Evolutionary conservation across 2,797 vertebrate genomes (phyloP).

Genomic region (Mastacembelus armatus): DNA sequence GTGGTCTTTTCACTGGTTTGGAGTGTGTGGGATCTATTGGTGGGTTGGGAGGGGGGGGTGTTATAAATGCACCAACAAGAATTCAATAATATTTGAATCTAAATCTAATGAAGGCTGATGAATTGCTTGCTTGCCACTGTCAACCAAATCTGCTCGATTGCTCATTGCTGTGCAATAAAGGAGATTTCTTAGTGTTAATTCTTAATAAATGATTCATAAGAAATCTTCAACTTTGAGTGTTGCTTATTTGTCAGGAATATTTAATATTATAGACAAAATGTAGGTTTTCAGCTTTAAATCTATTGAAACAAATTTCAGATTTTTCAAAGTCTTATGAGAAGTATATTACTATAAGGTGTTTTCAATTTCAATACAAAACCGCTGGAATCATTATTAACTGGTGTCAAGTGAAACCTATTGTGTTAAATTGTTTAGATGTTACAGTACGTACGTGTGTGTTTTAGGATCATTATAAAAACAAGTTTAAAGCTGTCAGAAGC

Average conservation of each 20-base stretch:
- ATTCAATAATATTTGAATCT: neutral
- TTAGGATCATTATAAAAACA: neutral
- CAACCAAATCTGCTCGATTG: neutral
- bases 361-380: neutral
- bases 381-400: neutral
- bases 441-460: slow-evolving; percentile 9
- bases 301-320: neutral
- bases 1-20: neutral
- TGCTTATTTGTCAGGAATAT: neutral
- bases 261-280: neutral
- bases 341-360: neutral
- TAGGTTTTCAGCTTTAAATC: slow-evolving; percentile 5
- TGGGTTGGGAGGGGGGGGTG: too few species aligned
- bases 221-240: neutral
- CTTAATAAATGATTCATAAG: neutral
- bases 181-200: neutral
- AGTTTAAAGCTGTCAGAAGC: slow-evolving; percentile 40
- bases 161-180: neutral
- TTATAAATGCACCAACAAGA: neutral
- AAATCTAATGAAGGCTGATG: neutral
- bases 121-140: neutral
- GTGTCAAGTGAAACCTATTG: neutral
- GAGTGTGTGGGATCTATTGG: too few species aligned
- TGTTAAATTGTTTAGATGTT: neutral
- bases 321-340: neutral